A percentile compares a stretch with the other conserved stretches of the same genome.
Conservation (phyloP, 2,888 invertebrate species). For the Margaritifera margaritifera region DNA sequence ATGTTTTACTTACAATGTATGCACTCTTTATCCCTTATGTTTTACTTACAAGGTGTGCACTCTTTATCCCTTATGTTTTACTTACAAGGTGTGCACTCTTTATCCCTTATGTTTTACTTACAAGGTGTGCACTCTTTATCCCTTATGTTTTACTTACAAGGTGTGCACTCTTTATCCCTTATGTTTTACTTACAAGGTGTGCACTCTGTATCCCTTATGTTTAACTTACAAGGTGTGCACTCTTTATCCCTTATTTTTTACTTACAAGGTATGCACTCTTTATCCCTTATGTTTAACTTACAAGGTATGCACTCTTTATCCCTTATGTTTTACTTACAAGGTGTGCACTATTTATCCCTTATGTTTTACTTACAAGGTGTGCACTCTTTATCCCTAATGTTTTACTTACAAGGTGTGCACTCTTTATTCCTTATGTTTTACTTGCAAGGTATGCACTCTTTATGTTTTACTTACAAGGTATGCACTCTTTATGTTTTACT, state of each 20-base stretch:
- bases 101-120: conserved; percentile 38
- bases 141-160: conserved; percentile 45
- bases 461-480: conserved; percentile 53
- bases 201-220: conserved; percentile 35
- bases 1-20: conserved; percentile 50
- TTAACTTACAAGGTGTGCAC: conserved; percentile 53
- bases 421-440: conserved; percentile 29
- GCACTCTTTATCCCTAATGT: conserved; percentile 35
- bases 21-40: conserved; percentile 35
- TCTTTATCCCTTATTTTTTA: conserved; percentile 30
- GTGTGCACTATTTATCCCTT: conserved; percentile 42
- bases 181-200: conserved; percentile 50
- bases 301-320: conserved; percentile 51
- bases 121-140: conserved; percentile 51
- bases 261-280: conserved; percentile 55
- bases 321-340: conserved; percentile 45
- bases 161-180: conserved; percentile 42
- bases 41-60: conserved; percentile 55
- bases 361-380: conserved; percentile 50
- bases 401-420: conserved; percentile 55
- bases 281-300: conserved; percentile 37
- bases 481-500: conserved; percentile 42
- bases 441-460: conserved; percentile 55
- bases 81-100: conserved; percentile 55
- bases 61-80: conserved; percentile 28